Evolutionary conservation across 1,140 invertebrate species (phyloP), one percentile per base, ranked within the genome.

Genomic region (Brachionus manjavacas): DNA sequence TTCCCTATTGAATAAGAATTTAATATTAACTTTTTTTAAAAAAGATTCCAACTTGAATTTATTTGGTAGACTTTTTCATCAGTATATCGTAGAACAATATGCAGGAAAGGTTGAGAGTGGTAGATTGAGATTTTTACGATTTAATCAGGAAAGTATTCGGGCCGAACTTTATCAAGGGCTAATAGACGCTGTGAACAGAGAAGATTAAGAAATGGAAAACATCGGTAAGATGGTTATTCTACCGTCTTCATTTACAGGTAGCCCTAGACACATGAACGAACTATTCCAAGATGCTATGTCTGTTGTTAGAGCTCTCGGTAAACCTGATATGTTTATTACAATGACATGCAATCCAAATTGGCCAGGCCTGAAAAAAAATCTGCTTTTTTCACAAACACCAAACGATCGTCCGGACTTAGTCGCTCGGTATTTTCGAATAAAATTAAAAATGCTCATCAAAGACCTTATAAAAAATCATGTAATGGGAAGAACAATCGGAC

Each of bases 351-450:
- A 88, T 83, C 86, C 87, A 25, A 80, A 84, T 8, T 88, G 87
- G 87, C 60, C 46, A 4, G 89, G 91, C 85, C 90, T 91, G 11
- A 68, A 46, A 72, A 52, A 86, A 23, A 66, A 86, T 8, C 85
- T 91, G 68, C 80, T 86, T 8, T 84, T 85, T 68, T 55, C 84
- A 7, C 85, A 90, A 86, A 84, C 43, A 68, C 9, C 87, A 4
- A 31, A 84, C 16, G 87, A 91, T 87, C 49, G 89, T 23, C 89
- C 89, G 46, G 90, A 91, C 85, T 49, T 91, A 20, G 86, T 89
- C 16, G 86, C 88, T 55, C 84, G 90, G 85, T 90, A 92, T 9
- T 92, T 91, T 86, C 86, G 87, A 76, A 86, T 89, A 85, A 91
- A 92, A 86, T 83, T 91, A 25, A 89, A 88, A 85, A 86, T 86